Evolutionary conservation across 2,113 vertebrate species (phyloP).

Genomic region (Ascaphus truei): DNA sequence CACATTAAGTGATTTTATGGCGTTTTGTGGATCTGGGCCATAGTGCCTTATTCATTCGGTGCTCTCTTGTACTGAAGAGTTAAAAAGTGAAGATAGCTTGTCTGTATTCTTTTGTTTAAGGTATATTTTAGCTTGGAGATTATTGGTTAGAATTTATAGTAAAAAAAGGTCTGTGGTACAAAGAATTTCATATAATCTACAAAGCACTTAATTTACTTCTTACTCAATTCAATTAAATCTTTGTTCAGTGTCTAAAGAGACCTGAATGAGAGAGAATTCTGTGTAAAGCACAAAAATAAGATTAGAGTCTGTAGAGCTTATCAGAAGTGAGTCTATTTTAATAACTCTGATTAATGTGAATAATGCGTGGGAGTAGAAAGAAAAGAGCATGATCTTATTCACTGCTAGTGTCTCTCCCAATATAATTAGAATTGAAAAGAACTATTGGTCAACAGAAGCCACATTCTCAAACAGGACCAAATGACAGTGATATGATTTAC

Average conservation of each 20-base stretch:
- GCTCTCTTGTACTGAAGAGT: no score
- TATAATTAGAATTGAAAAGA: slow-evolving; percentile 56
- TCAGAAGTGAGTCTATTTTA: slow-evolving; percentile 54
- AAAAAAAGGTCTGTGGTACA: background rate
- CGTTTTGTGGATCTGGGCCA: no score
- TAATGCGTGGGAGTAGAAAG: slow-evolving; percentile 39
- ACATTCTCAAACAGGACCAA: slow-evolving; percentile 10
- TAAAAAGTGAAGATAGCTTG: no score
- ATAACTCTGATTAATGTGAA: slow-evolving; percentile 51
- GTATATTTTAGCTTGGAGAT: no score
- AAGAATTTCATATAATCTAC: slow-evolving; percentile 13
- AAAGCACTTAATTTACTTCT: slow-evolving; percentile 48
- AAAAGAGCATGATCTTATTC: slow-evolving; percentile 45
- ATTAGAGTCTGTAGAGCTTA: slow-evolving; percentile 54
- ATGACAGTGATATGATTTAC: background rate
- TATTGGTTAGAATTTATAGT: no score
- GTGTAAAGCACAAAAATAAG: slow-evolving; percentile 54
- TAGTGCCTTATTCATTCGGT: no score
- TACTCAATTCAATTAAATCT: slow-evolving; percentile 58
- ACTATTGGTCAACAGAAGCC: slow-evolving; percentile 50
- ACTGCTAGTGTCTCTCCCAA: slow-evolving; percentile 49
- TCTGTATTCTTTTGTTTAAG: no score
- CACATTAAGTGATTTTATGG: no score
- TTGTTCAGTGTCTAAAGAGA: slow-evolving; percentile 41
- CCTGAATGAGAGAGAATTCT: slow-evolving; percentile 48